Base-by-base conservation (phyloP, 2,113 vertebrate species). In the Cephalopterus ornatus region DNA sequence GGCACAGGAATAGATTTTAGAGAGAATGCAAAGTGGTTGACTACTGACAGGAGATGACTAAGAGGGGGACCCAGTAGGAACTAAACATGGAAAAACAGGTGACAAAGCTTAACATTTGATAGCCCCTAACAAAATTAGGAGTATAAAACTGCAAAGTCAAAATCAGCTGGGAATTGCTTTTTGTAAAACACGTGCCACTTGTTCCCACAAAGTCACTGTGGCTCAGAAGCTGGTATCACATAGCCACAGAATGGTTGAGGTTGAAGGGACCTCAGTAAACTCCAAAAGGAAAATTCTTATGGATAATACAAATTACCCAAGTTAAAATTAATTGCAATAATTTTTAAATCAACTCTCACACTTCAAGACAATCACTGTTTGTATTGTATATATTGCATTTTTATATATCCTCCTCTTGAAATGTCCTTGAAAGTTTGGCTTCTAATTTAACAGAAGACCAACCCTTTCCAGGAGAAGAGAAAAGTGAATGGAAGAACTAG, bases 221-320 rank as follows among this genome's bases (percentile, higher is more conserved):
- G 59, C 11, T 18, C 50, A 73, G 74, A 76, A 65, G 10, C 8
- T 47, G 33, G 11, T 52, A 59, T 50, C 23, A 41, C 32, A 35
- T 1, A 58, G 35, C 15, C 63, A 87, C 37, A 62, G 55, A 21
- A 53, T 0, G 0, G 1, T 0, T 80, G 24, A 67, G 14, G 10
- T 4, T 62, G 63, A 41, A 76, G 5, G 11, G 19, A 65, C 9
- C 5, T 32, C 30, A 68, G 44, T 32, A 67, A 68, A 20, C 24
- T 27, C 70, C n/a, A 53, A 7, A 79, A 55, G 28, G 12, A 30
- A 47, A n/a, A 35, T 22, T 62, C 32, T 70, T 37, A 52, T 8
- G 4, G 47, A 6, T 37, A 73, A 73, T 11, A 65, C 4, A 42
- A 86, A 28, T 6, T 33, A 55, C 5, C 21, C 26, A 47, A 70